Evolutionary conservation across 1,140 invertebrate genomes (phyloP).

Genomic region (Goniozus legneri): DNA sequence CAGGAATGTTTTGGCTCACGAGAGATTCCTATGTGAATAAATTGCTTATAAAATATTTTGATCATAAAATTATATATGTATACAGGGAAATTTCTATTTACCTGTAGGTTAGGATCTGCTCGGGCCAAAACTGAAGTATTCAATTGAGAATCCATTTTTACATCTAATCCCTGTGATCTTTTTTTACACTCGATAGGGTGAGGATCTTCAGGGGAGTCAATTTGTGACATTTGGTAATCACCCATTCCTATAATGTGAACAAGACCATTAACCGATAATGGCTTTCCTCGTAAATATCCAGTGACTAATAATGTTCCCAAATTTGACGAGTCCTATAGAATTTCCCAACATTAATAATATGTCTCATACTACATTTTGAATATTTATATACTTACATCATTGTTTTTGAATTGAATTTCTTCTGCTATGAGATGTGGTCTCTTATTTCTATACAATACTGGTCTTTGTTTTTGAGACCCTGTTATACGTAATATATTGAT

Average conservation of each 20-base stretch:
- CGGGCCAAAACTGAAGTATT: conserved; percentile 56
- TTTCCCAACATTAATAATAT: conserved; percentile 10
- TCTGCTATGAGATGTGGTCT: conserved; percentile 81
- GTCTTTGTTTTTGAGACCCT: conserved; percentile 75
- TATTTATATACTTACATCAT: conserved; percentile 23
- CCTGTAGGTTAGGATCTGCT: conserved; percentile 69
- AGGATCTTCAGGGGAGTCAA: conserved; percentile 73
- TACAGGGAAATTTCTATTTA: conserved; percentile 32
- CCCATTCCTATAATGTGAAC: conserved; percentile 88
- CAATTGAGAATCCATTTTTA: conserved; percentile 27
- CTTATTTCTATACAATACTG: conserved; percentile 70
- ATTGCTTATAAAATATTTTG: background rate
- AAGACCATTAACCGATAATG: conserved; percentile 81
- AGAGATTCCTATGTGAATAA: conserved; percentile 63
- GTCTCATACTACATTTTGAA: conserved; percentile 2
- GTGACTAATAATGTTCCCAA: conserved; percentile 77
- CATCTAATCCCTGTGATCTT: conserved; percentile 6
- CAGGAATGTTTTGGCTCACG: conserved; percentile 74
- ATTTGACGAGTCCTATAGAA: conserved; percentile 27
- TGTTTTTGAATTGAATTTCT: conserved; percentile 59
- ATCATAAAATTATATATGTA: no score
- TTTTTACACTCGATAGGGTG: conserved; percentile 63
- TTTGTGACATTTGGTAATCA: conserved; percentile 85
- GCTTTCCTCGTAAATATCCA: conserved; percentile 79
- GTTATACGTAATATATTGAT: conserved; percentile 76